Base-by-base conservation (phyloP, 2,113 vertebrate species). In the Elephas maximus region DNA sequence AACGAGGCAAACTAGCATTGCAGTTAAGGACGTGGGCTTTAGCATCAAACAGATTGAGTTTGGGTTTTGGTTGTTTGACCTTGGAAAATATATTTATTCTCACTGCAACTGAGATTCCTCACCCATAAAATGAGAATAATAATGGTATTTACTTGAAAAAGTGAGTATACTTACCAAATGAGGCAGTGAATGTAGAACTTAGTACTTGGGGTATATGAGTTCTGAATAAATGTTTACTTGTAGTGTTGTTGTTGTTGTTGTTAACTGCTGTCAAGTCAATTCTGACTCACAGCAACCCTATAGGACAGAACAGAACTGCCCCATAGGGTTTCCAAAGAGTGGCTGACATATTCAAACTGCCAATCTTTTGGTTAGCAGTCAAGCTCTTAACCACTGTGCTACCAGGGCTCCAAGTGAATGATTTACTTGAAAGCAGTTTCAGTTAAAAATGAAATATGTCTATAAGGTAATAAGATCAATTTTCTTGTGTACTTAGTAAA, bases 381-480 rank as follows among this genome's bases (percentile, higher is more conserved):
- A 17, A 57, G 53, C 53, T 57, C 53, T 57, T 17, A 57, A 57
- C 1, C 53, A 57, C 53, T 57, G 53, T 57, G 53, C 15, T 14
- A 57, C 53, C 15, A 57, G 53, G 53, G 53, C 53, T 57, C 53
- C 15, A 17, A 91, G 6, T 4, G 14, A 93, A 5, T 41, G 5
- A 67, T 60, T 93, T 91, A 67, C 44, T 88, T 91, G n/a, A 92
- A 21, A 93, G 57, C 26, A 20, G 3, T 93, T 91, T 91, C 73
- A 71, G 57, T 63, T 67, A 44, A 92, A 93, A 83, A 76, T 89
- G 57, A 98, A 81, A 78, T 89, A 44, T 17, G 20, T 20, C 14
- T 90, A 14, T 53, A 67, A 91, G 26, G 10, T 67, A 85, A 65
- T 48, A 7, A 92, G 48, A 60, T 33, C 37, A 74, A 8, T 89